These are phyloP conservation scores for Pseudoips prasinana DNA, from an alignment of 2,888 invertebrate species.

Conservation along the genomic window DNA sequence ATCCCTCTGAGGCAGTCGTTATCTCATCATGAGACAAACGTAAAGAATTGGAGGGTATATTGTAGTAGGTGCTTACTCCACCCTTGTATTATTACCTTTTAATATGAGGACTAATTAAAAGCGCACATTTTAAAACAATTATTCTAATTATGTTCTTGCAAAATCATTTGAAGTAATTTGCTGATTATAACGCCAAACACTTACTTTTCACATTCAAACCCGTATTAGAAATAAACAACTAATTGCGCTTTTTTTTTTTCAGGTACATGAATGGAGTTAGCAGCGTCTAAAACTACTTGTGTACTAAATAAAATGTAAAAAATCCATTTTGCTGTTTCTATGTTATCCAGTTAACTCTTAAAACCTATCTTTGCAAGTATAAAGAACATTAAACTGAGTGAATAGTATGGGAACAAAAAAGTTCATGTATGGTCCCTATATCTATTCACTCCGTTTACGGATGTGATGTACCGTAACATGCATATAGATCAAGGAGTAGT, in stretches of 20 bases:
- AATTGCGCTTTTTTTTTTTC: conserved; percentile 43
- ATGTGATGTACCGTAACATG: no score
- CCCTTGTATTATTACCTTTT: conserved; percentile 47
- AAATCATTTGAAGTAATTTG: background rate
- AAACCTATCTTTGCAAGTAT: no score
- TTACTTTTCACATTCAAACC: no score
- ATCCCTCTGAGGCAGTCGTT: conserved; percentile 71
- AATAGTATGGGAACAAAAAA: no score
- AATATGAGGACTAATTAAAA: conserved; percentile 54
- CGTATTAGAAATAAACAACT: no score
- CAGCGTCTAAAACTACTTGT: conserved; percentile 46
- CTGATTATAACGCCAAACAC: no score
- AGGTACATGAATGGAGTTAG: conserved; percentile 62
- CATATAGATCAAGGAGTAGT: no score
- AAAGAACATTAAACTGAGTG: no score
- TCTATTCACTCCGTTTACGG: no score
- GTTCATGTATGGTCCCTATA: no score
- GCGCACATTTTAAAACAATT: conserved; percentile 38
- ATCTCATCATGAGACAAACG: conserved; percentile 57
- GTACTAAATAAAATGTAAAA: conserved; percentile 67
- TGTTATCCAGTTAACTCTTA: no score
- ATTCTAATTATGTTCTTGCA: background rate
- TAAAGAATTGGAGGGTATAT: conserved; percentile 73
- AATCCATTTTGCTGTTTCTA: conserved; percentile 32
- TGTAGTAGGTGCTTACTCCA: conserved; percentile 53